These are phyloP conservation scores for Delia radicum DNA, from an alignment of 1,140 invertebrate genomes.

Conservation along the genomic window DNA sequence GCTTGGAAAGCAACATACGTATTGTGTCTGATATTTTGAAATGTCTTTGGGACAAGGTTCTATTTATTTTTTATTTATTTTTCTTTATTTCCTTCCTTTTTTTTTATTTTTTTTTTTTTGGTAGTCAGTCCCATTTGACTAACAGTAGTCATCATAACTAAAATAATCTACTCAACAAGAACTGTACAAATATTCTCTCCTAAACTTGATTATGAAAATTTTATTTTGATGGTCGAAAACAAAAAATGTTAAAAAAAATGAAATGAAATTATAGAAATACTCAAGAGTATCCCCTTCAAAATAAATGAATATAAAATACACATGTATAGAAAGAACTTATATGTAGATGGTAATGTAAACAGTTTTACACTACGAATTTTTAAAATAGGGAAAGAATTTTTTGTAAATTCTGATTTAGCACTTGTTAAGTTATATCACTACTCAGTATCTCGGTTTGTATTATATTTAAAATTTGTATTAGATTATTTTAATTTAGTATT, in stretches of 20 bases:
- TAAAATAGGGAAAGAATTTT: no score
- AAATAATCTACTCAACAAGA: constrained; percentile 14
- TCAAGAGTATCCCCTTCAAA: constrained; percentile 12
- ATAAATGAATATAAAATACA: constrained; percentile 13
- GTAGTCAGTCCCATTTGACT: background rate
- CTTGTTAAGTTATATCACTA: no score
- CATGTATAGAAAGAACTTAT: background rate
- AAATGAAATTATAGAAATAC: constrained; percentile 8
- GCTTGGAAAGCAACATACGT: no score
- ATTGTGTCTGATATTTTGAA: background rate
- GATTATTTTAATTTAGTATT: no score
- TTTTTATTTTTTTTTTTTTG: background rate
- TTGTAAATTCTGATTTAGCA: no score
- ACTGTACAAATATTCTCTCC: background rate
- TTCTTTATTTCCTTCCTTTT: background rate
- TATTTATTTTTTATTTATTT: background rate
- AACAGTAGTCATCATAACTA: constrained; percentile 3
- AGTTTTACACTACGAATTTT: no score
- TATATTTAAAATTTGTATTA: no score
- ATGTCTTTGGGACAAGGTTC: background rate
- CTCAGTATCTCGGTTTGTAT: no score
- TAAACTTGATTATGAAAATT: constrained; percentile 23
- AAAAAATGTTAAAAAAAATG: background rate
- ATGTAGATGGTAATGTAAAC: no score
- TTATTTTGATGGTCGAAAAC: constrained; percentile 9